phyloP scores from a whole-genome alignment of 1,140 invertebrate species.

The Archivesica marissinica region DNA sequence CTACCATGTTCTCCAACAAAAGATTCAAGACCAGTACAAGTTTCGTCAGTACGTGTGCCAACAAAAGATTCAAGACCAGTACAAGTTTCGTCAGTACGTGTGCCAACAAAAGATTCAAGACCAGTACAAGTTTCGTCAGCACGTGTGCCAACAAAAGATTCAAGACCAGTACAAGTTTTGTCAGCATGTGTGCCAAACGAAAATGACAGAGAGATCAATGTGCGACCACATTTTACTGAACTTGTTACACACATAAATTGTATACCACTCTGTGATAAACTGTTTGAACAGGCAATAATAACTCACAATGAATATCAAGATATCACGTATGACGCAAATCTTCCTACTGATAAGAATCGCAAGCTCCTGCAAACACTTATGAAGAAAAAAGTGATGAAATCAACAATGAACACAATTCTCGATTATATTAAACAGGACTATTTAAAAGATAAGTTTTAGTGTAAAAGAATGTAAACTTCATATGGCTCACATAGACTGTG shows the following conservation, averaged over 20 bases:
- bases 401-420: not conserved
- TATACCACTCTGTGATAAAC: constrained; percentile 7
- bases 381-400: constrained; percentile 19
- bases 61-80: no score
- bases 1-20: no score
- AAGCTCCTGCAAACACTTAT: not conserved
- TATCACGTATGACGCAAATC: not conserved
- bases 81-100: no score
- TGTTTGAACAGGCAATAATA: constrained; percentile 35
- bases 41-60: no score
- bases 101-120: no score
- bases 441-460: not conserved
- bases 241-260: not conserved
- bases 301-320: constrained; percentile 15
- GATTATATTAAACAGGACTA: not conserved
- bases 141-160: no score
- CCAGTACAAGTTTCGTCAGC: no score
- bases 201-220: constrained; percentile 2
- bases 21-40: no score
- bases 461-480: no score
- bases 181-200: no score
- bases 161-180: no score
- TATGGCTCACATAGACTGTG: no score
- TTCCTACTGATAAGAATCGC: not conserved
- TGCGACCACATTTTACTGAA: not conserved